These are phyloP conservation scores for Penaeus vannamei DNA, from an alignment of 1,140 invertebrate species.

Conservation along the genomic window DNA sequence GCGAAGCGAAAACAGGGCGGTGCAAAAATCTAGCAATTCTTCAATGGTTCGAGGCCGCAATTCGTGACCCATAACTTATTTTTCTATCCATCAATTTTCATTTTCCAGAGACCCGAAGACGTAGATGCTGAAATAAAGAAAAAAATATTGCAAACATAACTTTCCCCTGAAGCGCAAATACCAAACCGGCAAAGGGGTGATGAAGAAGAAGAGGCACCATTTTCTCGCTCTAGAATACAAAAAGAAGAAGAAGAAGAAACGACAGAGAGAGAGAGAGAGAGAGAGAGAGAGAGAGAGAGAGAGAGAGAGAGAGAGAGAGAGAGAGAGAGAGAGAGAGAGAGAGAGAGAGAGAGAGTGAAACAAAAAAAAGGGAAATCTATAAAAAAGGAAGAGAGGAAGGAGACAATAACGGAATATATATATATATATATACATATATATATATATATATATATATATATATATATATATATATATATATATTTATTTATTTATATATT, in stretches of 20 bases:
- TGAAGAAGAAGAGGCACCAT: background rate
- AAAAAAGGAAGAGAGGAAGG: background rate
- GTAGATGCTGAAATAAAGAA: background rate
- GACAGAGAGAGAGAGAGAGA: background rate
- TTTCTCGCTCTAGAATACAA: slow-evolving; percentile 20
- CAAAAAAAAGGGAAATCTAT: background rate
- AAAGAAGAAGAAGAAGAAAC: background rate
- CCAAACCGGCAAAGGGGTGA: background rate
- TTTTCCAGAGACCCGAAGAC: slow-evolving; percentile 18
- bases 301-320: slow-evolving; percentile 19
- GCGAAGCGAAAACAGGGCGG: background rate
- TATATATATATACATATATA: slow-evolving; percentile 16
- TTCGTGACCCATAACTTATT: slow-evolving; percentile 51
- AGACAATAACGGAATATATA: background rate
- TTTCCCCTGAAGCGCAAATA: no score
- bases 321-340: slow-evolving; percentile 3
- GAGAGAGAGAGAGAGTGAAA: slow-evolving; percentile 8
- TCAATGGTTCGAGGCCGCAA: slow-evolving; percentile 17
- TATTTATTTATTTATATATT: background rate
- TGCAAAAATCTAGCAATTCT: slow-evolving; percentile 29
- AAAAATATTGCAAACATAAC: slow-evolving; percentile 14
- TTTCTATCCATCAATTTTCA: slow-evolving; percentile 54
- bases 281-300: background rate
- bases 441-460: slow-evolving; percentile 16
- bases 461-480: slow-evolving; percentile 16